Evolutionary conservation across 2,888 invertebrate genomes (phyloP).

Genomic region (Drosophila vallismaia): DNA sequence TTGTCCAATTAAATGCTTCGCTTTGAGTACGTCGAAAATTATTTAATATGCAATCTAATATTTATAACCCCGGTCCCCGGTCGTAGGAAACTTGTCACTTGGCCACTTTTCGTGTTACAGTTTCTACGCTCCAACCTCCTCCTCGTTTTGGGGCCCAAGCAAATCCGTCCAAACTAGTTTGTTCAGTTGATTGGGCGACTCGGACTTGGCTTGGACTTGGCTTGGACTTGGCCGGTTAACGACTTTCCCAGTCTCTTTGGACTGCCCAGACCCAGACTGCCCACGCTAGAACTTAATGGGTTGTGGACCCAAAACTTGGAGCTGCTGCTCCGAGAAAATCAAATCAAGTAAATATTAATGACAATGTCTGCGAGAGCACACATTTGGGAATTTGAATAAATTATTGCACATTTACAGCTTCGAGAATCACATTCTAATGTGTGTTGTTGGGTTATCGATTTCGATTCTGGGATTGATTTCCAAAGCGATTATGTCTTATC

Average conservation of each 20-base stretch:
- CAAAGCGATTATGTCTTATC: constrained; percentile 66
- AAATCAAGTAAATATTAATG: constrained; percentile 69
- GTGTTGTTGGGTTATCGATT: constrained; percentile 36
- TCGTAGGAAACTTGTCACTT: constrained; percentile 65
- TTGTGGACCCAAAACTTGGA: constrained; percentile 60
- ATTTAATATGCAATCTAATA: constrained; percentile 61
- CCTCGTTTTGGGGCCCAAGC: constrained; percentile 22
- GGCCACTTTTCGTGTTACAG: constrained; percentile 59
- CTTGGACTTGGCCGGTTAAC: constrained; percentile 59
- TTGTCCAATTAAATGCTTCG: constrained; percentile 66
- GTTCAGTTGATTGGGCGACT: constrained; percentile 53
- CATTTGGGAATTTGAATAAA: constrained; percentile 77
- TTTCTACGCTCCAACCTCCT: constrained; percentile 34
- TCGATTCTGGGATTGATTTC: constrained; percentile 75
- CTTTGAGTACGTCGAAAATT: constrained; percentile 45
- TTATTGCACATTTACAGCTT: constrained; percentile 78
- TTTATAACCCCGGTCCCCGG: constrained; percentile 28
- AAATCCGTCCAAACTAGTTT: constrained; percentile 69
- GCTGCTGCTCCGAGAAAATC: constrained; percentile 16
- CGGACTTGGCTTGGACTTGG: constrained; percentile 16
- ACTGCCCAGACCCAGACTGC: constrained; percentile 34
- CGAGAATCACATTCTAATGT: constrained; percentile 74
- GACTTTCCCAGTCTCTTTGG: constrained; percentile 66
- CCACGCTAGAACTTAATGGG: constrained; percentile 64
- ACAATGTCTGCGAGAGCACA: constrained; percentile 61